Base-by-base conservation (phyloP, 1,140 invertebrate genomes). In the Drosophila ficusphila region DNA sequence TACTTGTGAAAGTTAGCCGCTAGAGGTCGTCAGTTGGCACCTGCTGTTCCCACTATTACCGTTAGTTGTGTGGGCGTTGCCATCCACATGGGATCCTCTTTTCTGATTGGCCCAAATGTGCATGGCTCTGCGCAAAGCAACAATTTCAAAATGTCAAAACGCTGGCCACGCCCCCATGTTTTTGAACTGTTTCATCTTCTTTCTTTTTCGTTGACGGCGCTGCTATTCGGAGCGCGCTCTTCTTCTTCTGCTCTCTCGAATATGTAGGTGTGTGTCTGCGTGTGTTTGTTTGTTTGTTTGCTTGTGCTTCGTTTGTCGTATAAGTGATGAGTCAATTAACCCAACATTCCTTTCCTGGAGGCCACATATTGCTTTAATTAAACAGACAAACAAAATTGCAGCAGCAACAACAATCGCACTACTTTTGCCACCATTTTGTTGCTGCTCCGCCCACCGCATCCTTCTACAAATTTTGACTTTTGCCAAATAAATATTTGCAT, bases 321-420 rank as follows among this genome's bases (percentile, higher is more conserved):
- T 83, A 88, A 85, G 76, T 85, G 82, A 88, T 88, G 82, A 88
- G 82, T 88, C 82, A 88, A 88, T 88, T 88, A 88, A 88, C 82
- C 83, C 74, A 88, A 78, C 83, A 88, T 88, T 88, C 83, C 82
- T 88, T 88, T 88, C 82, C 82, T 88, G 64, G 77, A 88, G 83
- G 82, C 77, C 77, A 72, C 82, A 88, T 88, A 88, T 88, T 88
- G 82, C 82, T 88, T 88, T 88, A 88, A 88, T 88, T 88, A 88
- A 88, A 88, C 82, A 88, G 77, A 86, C 81, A 86, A 86, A 78
- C 76, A 83, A 79, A 71, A 76, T 72, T 78, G 52, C 79, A 85
- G 25, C 65, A 65, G 44, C 51, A 72, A 34, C 73, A 73, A 19
- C 18, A 31, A 48, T 44, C 56, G 76, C 81, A 79, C 76, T 76